These are phyloP conservation scores for Rattus rattus DNA, from an alignment of 2,113 vertebrate genomes.

Conservation along the genomic window DNA sequence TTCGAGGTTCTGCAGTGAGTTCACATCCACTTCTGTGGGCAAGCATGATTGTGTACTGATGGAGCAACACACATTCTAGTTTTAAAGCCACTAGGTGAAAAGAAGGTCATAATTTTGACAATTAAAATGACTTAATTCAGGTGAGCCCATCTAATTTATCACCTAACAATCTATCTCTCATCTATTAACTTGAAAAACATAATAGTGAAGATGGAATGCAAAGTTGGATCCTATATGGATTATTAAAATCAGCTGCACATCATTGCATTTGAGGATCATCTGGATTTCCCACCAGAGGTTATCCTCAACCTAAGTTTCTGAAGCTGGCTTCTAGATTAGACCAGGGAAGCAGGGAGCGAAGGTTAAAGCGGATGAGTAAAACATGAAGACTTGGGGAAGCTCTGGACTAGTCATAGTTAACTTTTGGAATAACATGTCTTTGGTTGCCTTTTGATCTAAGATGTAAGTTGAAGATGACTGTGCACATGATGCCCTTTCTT, in stretches of 20 bases:
- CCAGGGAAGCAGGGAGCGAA: not conserved
- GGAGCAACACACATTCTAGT: not conserved
- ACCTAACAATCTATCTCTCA: not conserved
- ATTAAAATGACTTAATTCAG: conserved; percentile 43
- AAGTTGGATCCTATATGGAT: not conserved
- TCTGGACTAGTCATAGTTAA: not conserved
- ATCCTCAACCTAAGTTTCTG: not conserved
- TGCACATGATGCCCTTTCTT: not conserved
- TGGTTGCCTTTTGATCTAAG: conserved; percentile 16
- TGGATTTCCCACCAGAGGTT: conserved; percentile 21
- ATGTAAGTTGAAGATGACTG: not conserved
- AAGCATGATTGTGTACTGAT: not conserved
- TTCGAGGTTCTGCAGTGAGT: conserved; percentile 46
- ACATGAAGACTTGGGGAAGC: not conserved
- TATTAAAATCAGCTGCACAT: not conserved
- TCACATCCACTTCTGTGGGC: not conserved
- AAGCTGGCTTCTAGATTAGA: not conserved
- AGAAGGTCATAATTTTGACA: conserved; percentile 21
- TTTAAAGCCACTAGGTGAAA: conserved; percentile 35
- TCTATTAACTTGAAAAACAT: conserved; percentile 27
- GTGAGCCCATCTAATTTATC: not conserved
- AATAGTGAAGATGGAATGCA: conserved; percentile 11
- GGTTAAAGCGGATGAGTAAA: not conserved
- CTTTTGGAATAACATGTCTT: conserved; percentile 4
- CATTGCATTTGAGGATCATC: not conserved